Base-by-base conservation (phyloP, 2,113 vertebrate species). In the Callopanchax toddi region DNA sequence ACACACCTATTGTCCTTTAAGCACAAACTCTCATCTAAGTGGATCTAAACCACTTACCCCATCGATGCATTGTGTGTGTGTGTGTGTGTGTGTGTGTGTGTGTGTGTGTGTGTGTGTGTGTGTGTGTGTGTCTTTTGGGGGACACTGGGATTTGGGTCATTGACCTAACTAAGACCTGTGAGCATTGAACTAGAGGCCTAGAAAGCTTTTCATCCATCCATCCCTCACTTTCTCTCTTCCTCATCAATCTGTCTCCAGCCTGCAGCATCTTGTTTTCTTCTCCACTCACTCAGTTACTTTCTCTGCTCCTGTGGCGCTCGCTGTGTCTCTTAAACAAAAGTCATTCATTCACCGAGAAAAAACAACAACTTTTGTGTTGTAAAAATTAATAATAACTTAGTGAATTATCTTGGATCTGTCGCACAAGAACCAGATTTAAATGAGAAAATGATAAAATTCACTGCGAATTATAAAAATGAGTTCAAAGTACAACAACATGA, bases 261-360 rank as follows among this genome's bases (percentile, higher is more conserved):
- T 59, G 21, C 50, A 75, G 79, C 79, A 59, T 64, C 69, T 78
- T 79, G 81, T 83, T 78, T 85, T 87, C 76, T 78, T 87, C 76
- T 78, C 54, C 54, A 67, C 23, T 80, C 70, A 55, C 64, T 80
- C 60, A 16, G 62, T 79, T 77, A 69, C 71, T 32, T 68, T 70
- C 13, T 57, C 40, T 65, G 37, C 46, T 23, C 13, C 57, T 39
- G 18, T 50, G 9, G 3, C 50, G 40, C 18, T 54, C 25, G 26
- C 25, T 59, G 11, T 40, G 8, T n/a, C 11, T 23, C 22, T 29
- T 39, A 48, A 18, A 52, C 25, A 42, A 32, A 32, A 4, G 6
- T 34, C 29, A 53, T 23, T 32, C 48, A 63, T n/a, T 20, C 44
- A 36, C 18, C 23, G 1, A 22, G 20, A 9, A 48, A 48, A 37